Evolutionary conservation across 2,888 invertebrate species (phyloP), one percentile per base, ranked within the genome.

Genomic region (Drosophila meridiana): DNA sequence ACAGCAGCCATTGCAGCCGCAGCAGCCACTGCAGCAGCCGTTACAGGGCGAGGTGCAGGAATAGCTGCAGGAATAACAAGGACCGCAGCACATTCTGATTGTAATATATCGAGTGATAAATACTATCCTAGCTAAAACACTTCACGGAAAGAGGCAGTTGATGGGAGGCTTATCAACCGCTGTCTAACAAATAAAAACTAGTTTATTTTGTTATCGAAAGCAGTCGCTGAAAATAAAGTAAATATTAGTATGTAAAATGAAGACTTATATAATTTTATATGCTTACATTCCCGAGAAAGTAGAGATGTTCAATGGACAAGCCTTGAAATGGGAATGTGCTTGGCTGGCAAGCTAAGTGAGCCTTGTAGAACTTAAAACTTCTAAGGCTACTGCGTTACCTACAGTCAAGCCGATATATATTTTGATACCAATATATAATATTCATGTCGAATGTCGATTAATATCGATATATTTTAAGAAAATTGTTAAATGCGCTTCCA

Each of bases 1-100:
- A 4, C 66, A 66, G 26, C n/a, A 11, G 43, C 66, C 66, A n/a
- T 66, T 66, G 38, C 52, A 66, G 36, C 66, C 67, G 14, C 66
- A 66, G 30, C 66, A 66, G 11, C 66, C 66, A 13, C 26, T 43
- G 43, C 66, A 66, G 6, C 66, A 66, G 26, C 66, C 66, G 38
- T 66, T 45, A 52, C 66, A 66, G 13, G 66, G 67, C 7, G 38
- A 9, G 32, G 66, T 66, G 38, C 66, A 66, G 4, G 66, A 66
- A 14, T 66, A 66, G 32, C 5, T 66, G 11, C 66, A 66, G 4
- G 66, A 66, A 32, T 66, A 66, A 32, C 66, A 66, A 2, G 66
- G 66, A 40, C 14, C 14, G 4, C 6, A 38, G 52, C 67, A 52
- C 66, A 66, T 66, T 4, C 13, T 45, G 30, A 8, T 34, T 20